These are phyloP conservation scores for Agonopterix arenella DNA, from an alignment of 2,888 invertebrate species.

Conservation along the genomic window DNA sequence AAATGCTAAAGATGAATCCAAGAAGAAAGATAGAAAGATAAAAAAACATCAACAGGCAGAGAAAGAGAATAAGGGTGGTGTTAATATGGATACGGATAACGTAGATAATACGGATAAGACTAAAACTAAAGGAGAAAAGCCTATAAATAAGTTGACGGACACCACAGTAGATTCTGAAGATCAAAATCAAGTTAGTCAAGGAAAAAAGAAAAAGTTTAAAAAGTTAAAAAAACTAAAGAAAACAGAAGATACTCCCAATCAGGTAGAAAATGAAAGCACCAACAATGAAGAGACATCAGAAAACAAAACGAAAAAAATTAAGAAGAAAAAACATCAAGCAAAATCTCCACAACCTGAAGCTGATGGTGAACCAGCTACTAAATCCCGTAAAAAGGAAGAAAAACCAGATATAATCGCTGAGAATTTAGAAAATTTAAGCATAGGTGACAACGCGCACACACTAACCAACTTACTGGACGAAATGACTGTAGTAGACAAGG, in stretches of 20 bases:
- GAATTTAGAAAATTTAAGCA: slow-evolving; percentile 50
- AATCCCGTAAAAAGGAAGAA: slow-evolving; percentile 32
- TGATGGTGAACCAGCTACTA: slow-evolving; percentile 36
- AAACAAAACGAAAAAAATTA: slow-evolving; percentile 22
- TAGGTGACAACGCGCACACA: slow-evolving; percentile 60
- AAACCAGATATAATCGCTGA: slow-evolving; percentile 45
- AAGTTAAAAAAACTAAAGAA: slow-evolving; percentile 25
- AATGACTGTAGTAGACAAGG: slow-evolving; percentile 58
- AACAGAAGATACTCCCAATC: slow-evolving; percentile 15
- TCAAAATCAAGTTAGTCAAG: slow-evolving; percentile 7
- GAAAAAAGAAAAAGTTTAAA: slow-evolving; percentile 26
- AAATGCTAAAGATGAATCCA: slow-evolving; percentile 12
- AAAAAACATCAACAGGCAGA: slow-evolving; percentile 22
- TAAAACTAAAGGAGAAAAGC: slow-evolving; percentile 12
- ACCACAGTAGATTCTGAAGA: slow-evolving; percentile 8
- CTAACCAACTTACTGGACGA: slow-evolving; percentile 52
- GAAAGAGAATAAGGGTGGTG: slow-evolving; percentile 28
- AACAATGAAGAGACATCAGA: slow-evolving; percentile 11
- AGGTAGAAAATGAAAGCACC: slow-evolving; percentile 15
- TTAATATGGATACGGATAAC: slow-evolving; percentile 15
- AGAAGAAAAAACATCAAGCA: slow-evolving; percentile 39
- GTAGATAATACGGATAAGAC: slow-evolving; percentile 6
- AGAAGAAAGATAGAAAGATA: slow-evolving; percentile 14
- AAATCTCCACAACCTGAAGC: slow-evolving; percentile 13
- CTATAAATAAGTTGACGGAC: slow-evolving; percentile 6